Evolutionary conservation across 1,140 invertebrate genomes (phyloP).

Genomic region (Meloidogyne hapla): DNA sequence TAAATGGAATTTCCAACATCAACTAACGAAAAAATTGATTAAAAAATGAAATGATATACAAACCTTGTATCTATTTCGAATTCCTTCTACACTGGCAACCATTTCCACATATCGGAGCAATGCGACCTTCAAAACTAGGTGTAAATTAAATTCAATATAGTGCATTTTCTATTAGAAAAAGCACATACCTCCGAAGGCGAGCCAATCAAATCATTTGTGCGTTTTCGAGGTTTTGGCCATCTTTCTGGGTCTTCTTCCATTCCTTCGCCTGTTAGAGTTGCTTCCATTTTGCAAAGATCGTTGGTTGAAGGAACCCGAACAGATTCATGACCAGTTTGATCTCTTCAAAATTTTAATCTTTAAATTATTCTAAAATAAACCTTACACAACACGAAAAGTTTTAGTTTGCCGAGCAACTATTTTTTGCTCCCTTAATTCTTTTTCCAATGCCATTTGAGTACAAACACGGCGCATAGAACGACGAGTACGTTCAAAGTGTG

Average conservation of each 20-base stretch:
- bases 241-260: slow-evolving; percentile 15
- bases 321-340: slow-evolving; percentile 44
- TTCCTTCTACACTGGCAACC: slow-evolving; percentile 53
- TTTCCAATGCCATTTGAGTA: slow-evolving; percentile 53
- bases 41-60: slow-evolving; percentile 21
- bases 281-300: slow-evolving; percentile 32
- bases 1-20: slow-evolving; percentile 61
- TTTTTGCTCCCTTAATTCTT: slow-evolving; percentile 40
- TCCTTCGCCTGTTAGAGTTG: slow-evolving; percentile 18
- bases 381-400: slow-evolving; percentile 61
- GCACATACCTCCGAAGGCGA: neutral
- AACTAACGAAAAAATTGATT: slow-evolving; percentile 33
- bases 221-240: slow-evolving; percentile 6
- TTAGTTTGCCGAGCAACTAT: slow-evolving; percentile 48
- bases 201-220: slow-evolving; percentile 23
- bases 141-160: too few relatives aligned
- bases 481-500: slow-evolving; percentile 26
- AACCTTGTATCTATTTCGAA: slow-evolving; percentile 46
- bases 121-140: slow-evolving; percentile 54
- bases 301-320: slow-evolving; percentile 46
- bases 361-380: slow-evolving; percentile 13
- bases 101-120: slow-evolving; percentile 59
- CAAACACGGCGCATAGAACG: slow-evolving; percentile 51
- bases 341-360: slow-evolving; percentile 29
- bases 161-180: too few relatives aligned